These are phyloP conservation scores for Pammene aurita DNA, from an alignment of 2,888 invertebrate genomes.

Conservation along the genomic window DNA sequence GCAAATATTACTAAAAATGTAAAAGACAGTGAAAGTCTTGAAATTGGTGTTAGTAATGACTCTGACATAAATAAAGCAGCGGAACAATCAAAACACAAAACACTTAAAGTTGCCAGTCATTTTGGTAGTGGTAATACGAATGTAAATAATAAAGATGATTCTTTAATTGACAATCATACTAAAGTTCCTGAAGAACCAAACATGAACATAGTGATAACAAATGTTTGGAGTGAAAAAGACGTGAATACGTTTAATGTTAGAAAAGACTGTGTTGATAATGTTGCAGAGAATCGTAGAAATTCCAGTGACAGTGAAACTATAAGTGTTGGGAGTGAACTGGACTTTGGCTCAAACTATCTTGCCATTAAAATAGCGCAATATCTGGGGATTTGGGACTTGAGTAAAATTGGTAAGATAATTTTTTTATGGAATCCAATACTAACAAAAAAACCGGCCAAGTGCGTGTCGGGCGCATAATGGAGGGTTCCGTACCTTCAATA, in stretches of 20 bases:
- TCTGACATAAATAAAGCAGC: too few species aligned
- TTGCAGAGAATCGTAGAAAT: background rate
- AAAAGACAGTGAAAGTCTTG: background rate
- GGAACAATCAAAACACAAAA: background rate
- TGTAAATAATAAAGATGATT: background rate
- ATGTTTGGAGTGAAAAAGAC: conserved; percentile 1
- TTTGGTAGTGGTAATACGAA: background rate
- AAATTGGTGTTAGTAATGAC: background rate
- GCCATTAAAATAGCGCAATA: background rate
- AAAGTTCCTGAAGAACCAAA: background rate
- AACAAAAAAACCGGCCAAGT: too few species aligned
- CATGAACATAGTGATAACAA: background rate
- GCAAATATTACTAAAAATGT: background rate
- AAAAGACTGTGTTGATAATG: background rate
- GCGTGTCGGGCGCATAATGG: too few species aligned
- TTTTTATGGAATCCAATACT: background rate
- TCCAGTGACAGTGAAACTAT: background rate
- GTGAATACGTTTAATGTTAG: background rate
- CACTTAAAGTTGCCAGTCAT: background rate
- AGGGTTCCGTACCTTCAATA: too few species aligned
- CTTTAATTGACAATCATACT: background rate
- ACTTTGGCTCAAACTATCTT: too few species aligned
- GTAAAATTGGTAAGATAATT: background rate
- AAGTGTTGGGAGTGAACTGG: background rate
- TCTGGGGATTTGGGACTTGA: background rate